Conservation (phyloP, 2,888 invertebrate genomes). For the Yponomeuta sedellus region DNA sequence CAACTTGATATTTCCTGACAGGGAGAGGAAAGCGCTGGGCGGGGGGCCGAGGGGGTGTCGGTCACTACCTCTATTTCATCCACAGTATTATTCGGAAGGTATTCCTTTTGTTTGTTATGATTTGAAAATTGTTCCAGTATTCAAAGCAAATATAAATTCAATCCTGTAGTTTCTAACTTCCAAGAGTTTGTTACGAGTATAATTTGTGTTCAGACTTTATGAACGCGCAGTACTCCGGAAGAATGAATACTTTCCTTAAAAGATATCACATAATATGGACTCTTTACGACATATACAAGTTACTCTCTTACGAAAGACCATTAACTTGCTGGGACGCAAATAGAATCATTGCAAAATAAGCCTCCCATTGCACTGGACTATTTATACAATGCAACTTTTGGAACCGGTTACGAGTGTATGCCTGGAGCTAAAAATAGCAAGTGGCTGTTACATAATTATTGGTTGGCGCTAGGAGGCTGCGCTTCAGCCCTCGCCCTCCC, state of each 20-base stretch:
- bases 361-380: slow-evolving; percentile 37
- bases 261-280: neutral
- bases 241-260: neutral
- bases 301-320: neutral
- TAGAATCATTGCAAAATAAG: slow-evolving; percentile 38
- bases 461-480: slow-evolving; percentile 61
- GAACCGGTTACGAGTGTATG: slow-evolving; percentile 27
- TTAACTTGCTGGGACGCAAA: slow-evolving; percentile 29
- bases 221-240: neutral
- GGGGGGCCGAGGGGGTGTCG: neutral
- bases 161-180: neutral
- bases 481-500: slow-evolving; percentile 26
- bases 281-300: neutral
- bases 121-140: neutral
- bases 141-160: neutral
- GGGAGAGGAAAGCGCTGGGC: neutral
- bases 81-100: neutral
- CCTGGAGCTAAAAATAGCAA: slow-evolving; percentile 62
- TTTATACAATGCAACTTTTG: slow-evolving; percentile 32
- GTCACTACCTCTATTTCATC: neutral
- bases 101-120: neutral
- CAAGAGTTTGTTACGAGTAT: neutral
- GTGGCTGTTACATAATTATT: slow-evolving; percentile 67
- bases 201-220: neutral
- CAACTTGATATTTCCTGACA: neutral